These are phyloP conservation scores for Ceratosolen solmsi DNA, from an alignment of 1,140 invertebrate genomes.

Conservation along the genomic window DNA sequence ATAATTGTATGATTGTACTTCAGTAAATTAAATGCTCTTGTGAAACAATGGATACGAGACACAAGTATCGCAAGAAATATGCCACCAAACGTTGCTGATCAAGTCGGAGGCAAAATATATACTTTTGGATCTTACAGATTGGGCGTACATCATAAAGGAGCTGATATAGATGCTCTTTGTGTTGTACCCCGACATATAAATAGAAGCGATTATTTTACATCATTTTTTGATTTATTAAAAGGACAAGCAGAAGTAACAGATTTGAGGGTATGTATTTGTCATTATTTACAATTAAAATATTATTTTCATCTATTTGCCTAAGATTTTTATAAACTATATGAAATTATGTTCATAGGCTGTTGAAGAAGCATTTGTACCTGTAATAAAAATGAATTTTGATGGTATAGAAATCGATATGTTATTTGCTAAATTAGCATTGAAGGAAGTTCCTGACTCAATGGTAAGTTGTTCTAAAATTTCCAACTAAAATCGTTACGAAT, in stretches of 20 bases:
- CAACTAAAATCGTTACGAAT: slow-evolving; percentile 1
- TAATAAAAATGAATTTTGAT: slow-evolving; percentile 99
- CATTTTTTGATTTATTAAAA: slow-evolving; percentile 94
- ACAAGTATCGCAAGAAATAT: slow-evolving; percentile 91
- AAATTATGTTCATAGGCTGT: slow-evolving; percentile 79
- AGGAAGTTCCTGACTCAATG: slow-evolving; percentile 88
- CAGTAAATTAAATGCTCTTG: slow-evolving; percentile 89
- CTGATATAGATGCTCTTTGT: slow-evolving; percentile 99
- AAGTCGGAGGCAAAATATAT: slow-evolving; percentile 97
- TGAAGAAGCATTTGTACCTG: slow-evolving; percentile 99
- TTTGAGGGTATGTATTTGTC: slow-evolving; percentile 76
- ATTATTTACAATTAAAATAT: background rate
- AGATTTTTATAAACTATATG: slow-evolving; percentile 15
- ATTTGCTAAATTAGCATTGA: slow-evolving; percentile 93
- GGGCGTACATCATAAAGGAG: slow-evolving; percentile 95
- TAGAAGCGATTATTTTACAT: slow-evolving; percentile 93
- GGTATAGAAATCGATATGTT: slow-evolving; percentile 99
- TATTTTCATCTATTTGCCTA: background rate
- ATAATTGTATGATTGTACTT: too few relatives aligned
- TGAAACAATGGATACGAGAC: slow-evolving; percentile 94
- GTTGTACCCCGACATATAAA: slow-evolving; percentile 97
- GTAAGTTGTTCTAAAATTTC: slow-evolving; percentile 60
- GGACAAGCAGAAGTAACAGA: slow-evolving; percentile 90
- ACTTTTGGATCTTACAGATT: slow-evolving; percentile 97
- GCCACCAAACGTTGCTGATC: slow-evolving; percentile 87